These are phyloP conservation scores for Rhynchophorus ferrugineus DNA, from an alignment of 1,140 invertebrate species.

Conservation along the genomic window DNA sequence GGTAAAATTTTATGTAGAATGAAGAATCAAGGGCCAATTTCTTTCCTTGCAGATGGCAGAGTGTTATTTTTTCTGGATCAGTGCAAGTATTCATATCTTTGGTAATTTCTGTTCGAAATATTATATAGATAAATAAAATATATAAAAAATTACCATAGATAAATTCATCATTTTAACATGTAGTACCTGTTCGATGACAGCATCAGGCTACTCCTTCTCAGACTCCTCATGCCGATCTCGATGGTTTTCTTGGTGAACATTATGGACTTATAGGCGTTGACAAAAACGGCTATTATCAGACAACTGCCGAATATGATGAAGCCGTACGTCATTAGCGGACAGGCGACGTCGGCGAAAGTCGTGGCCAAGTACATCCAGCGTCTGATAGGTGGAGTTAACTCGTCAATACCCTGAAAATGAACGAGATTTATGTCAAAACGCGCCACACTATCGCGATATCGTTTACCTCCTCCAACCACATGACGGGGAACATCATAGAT, in stretches of 20 bases:
- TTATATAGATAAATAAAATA: too few species aligned
- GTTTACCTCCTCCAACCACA: slow-evolving; percentile 74
- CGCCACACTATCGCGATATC: background rate
- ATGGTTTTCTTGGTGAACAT: slow-evolving; percentile 68
- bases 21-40: too few species aligned
- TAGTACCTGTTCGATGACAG: slow-evolving; percentile 21
- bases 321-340: slow-evolving; percentile 61
- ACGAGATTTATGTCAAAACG: slow-evolving; percentile 6
- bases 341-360: slow-evolving; percentile 60
- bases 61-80: too few species aligned
- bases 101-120: too few species aligned
- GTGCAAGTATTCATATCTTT: too few species aligned
- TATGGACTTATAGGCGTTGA: slow-evolving; percentile 65
- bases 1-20: too few species aligned
- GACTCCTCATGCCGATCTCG: slow-evolving; percentile 64
- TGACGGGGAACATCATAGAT: slow-evolving; percentile 74
- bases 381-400: slow-evolving; percentile 64
- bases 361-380: slow-evolving; percentile 71
- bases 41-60: too few species aligned
- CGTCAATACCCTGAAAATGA: slow-evolving; percentile 65
- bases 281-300: slow-evolving; percentile 55
- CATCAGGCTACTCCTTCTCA: slow-evolving; percentile 34
- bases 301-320: slow-evolving; percentile 59
- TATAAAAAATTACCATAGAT: too few species aligned
- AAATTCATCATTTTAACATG: too few species aligned